Evolutionary conservation across 2,888 invertebrate genomes (phyloP).

Genomic region (Resseliella maxima): DNA sequence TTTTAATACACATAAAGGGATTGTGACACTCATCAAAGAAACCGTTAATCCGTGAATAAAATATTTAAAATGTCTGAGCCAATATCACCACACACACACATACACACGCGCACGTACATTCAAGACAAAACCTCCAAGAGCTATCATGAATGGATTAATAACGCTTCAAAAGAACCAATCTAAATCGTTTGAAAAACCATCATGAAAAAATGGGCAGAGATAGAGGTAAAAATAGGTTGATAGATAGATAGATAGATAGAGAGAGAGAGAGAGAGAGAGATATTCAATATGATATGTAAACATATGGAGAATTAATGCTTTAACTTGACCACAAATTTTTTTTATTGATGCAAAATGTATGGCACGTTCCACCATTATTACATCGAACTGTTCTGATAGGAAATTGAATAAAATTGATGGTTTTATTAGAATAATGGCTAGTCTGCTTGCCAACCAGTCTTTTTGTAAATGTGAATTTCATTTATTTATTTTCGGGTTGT

Average conservation of each 20-base stretch:
- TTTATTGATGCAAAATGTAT: not conserved
- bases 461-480: too few relatives aligned
- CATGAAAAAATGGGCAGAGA: too few relatives aligned
- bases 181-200: not conserved
- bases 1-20: not conserved
- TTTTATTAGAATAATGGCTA: not conserved
- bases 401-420: not conserved
- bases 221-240: too few relatives aligned
- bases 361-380: not conserved
- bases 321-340: not conserved
- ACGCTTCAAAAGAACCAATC: not conserved
- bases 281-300: too few relatives aligned
- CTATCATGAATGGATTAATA: not conserved
- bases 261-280: too few relatives aligned
- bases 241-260: too few relatives aligned
- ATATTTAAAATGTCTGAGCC: not conserved
- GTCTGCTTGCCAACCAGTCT: too few relatives aligned
- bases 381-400: not conserved
- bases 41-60: constrained; percentile 37
- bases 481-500: too few relatives aligned
- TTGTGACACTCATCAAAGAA: constrained; percentile 12
- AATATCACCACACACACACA: not conserved
- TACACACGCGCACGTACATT: too few relatives aligned
- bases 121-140: not conserved
- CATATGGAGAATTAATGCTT: not conserved